Percentiles rank a stretch among this genome's conserved stretches.
Evolutionary conservation across 2,113 vertebrate species (phyloP).

Genomic region (Centropus bengalensis): DNA sequence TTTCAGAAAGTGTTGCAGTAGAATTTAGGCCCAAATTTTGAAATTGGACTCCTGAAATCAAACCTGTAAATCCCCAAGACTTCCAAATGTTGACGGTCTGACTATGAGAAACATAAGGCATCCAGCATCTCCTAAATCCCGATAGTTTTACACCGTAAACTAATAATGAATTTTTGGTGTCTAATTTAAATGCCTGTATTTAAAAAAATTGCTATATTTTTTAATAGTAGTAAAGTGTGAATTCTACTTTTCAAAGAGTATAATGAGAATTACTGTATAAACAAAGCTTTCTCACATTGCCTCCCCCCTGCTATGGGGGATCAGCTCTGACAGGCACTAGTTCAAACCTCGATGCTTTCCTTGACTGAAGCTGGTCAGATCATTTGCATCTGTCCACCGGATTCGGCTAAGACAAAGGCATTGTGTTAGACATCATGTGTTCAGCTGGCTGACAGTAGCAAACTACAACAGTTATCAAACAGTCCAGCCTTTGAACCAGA

Average conservation of each 20-base stretch:
- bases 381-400: not conserved
- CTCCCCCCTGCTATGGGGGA: not conserved
- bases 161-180: not conserved
- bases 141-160: not conserved
- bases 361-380: not conserved
- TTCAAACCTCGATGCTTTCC: not conserved
- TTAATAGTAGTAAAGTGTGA: not conserved
- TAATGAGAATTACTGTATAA: not conserved
- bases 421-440: not conserved
- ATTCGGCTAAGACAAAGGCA: not conserved
- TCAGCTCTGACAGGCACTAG: not conserved
- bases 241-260: not conserved
- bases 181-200: not conserved
- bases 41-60: not conserved
- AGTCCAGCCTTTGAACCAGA: not conserved
- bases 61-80: not conserved
- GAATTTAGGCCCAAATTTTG: not conserved
- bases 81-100: not conserved
- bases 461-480: not conserved
- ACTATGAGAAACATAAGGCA: not conserved
- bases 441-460: not conserved
- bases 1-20: not conserved
- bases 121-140: not conserved
- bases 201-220: not conserved
- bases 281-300: not conserved